Percentiles rank a stretch among this genome's conserved stretches.
phyloP scores from a whole-genome alignment of 2,113 vertebrate genomes.

The Aix galericulata region DNA sequence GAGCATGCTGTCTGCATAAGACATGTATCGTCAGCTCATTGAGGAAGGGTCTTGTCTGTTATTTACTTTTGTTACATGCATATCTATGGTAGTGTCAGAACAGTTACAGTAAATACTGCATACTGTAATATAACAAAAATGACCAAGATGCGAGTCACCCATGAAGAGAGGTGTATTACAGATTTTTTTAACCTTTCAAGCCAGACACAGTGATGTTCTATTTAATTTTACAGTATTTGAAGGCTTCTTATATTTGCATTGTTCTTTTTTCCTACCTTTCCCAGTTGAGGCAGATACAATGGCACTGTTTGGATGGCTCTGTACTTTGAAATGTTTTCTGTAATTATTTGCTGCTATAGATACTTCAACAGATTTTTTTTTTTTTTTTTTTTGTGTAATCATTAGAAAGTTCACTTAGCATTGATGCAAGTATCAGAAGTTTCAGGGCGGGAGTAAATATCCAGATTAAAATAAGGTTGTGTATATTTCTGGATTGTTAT shows the following conservation, averaged over 20 bases:
- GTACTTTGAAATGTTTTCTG: neutral
- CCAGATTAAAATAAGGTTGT: neutral
- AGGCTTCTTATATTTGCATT: neutral
- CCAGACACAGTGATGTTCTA: neutral
- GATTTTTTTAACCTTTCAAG: neutral
- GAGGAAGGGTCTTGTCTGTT: neutral
- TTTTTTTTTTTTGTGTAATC: neutral
- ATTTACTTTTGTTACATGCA: neutral
- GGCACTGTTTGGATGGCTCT: neutral
- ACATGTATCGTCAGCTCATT: accelerated
- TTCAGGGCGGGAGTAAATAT: neutral
- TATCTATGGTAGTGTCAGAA: neutral
- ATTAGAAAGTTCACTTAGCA: neutral
- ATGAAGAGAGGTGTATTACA: neutral
- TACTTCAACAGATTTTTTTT: neutral
- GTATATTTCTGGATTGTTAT: neutral
- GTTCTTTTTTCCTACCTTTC: neutral
- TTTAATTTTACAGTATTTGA: neutral
- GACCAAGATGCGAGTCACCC: neutral
- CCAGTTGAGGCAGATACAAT: neutral
- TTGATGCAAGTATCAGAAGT: neutral
- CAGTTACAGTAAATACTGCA: neutral
- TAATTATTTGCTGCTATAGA: neutral
- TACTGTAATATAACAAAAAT: neutral
- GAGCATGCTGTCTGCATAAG: neutral